phyloP scores from a whole-genome alignment of 2,888 invertebrate species.

The Sinotaia quadrata region DNA sequence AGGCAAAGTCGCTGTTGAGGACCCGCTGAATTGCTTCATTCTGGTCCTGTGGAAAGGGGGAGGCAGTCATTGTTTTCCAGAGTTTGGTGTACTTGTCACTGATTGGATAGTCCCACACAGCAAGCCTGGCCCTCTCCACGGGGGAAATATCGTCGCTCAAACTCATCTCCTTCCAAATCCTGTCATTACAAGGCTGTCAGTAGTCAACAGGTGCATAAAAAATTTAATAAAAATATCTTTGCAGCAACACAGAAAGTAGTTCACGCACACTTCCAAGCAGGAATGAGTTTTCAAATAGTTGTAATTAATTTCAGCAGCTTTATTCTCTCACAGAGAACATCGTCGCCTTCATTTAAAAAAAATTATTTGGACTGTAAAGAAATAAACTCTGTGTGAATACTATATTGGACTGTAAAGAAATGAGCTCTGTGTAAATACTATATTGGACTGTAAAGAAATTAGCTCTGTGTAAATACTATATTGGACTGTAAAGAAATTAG shows the following conservation, averaged over 20 bases:
- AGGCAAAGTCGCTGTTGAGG: conserved; percentile 86
- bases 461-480: too few species aligned
- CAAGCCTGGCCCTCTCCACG: conserved; percentile 91
- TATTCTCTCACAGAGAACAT: too few species aligned
- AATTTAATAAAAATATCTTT: neutral
- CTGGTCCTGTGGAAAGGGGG: conserved; percentile 84
- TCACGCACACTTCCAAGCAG: too few species aligned
- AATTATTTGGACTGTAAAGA: too few species aligned
- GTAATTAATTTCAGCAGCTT: too few species aligned
- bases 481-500: too few species aligned
- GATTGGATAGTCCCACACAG: conserved; percentile 99
- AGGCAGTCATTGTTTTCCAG: conserved; percentile 95
- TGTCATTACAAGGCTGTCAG: conserved; percentile 64
- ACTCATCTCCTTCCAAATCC: conserved; percentile 99
- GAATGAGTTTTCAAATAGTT: too few species aligned
- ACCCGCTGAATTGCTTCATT: conserved; percentile 87
- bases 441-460: too few species aligned
- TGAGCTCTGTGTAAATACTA: too few species aligned
- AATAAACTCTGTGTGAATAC: too few species aligned
- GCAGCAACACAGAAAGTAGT: neutral
- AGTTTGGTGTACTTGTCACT: conserved; percentile 99
- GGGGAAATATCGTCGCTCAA: conserved; percentile 92
- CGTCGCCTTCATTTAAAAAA: too few species aligned
- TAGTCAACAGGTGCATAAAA: neutral
- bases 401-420: too few species aligned